Percentiles rank a stretch among this genome's conserved stretches.
Conservation (phyloP, 2,888 invertebrate species). For the Zootermopsis nevadensis region DNA sequence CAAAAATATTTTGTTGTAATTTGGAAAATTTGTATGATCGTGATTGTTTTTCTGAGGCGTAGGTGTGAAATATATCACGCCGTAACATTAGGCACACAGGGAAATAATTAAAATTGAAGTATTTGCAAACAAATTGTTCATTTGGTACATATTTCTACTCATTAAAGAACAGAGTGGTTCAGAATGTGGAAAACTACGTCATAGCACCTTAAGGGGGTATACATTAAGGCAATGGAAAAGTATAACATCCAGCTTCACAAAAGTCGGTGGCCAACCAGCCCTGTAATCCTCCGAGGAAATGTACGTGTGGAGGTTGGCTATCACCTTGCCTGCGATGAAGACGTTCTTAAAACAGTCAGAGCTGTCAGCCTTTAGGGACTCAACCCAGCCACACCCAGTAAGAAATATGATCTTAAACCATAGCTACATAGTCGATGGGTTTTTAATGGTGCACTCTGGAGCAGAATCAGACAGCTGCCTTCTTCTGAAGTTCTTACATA, state of each 20-base stretch:
- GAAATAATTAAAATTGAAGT: too few species aligned
- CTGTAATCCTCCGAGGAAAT: neutral
- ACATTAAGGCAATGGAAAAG: neutral
- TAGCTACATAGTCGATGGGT: neutral
- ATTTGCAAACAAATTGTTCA: too few species aligned
- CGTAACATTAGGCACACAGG: too few species aligned
- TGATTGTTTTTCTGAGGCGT: too few species aligned
- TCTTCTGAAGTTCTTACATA: neutral
- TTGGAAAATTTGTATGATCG: too few species aligned
- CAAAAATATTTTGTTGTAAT: too few species aligned
- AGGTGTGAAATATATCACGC: too few species aligned
- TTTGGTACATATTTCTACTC: too few species aligned
- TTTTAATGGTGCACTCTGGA: slow-evolving; percentile 1
- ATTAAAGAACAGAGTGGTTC: too few species aligned
- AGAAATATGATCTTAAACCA: neutral
- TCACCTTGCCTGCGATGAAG: slow-evolving; percentile 11
- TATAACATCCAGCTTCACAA: neutral
- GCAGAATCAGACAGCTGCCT: neutral
- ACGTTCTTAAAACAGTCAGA: neutral
- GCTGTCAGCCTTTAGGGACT: slow-evolving; percentile 3
- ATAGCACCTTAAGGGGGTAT: too few species aligned
- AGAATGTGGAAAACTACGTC: too few species aligned
- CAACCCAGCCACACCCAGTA: neutral
- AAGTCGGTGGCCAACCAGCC: neutral
- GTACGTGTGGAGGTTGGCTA: neutral